phyloP scores from a whole-genome alignment of 2,888 invertebrate genomes.

The Drosophila dives region DNA sequence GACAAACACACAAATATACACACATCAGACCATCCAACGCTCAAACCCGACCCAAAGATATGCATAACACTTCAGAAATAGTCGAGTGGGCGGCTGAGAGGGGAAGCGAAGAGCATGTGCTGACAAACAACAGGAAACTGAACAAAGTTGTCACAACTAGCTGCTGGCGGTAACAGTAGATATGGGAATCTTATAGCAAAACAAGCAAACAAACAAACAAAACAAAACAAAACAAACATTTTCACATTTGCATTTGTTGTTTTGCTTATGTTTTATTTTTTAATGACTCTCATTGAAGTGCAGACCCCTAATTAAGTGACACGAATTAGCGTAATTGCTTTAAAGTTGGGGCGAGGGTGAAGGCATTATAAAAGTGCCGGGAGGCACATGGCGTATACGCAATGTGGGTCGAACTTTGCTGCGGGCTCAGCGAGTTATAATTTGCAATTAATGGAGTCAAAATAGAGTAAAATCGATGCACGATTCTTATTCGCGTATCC shows the following conservation, averaged over 20 bases:
- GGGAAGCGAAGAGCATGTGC: slow-evolving; percentile 31
- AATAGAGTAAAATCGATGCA: slow-evolving; percentile 47
- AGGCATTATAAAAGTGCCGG: background rate
- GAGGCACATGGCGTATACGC: slow-evolving; percentile 54
- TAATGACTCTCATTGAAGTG: background rate
- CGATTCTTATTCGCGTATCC: slow-evolving; percentile 31
- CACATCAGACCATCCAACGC: background rate
- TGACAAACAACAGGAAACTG: slow-evolving; percentile 56
- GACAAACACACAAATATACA: slow-evolving; percentile 14
- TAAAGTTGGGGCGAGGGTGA: slow-evolving; percentile 37
- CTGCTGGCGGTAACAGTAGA: slow-evolving; percentile 32
- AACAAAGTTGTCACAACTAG: slow-evolving; percentile 60
- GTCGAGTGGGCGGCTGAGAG: slow-evolving; percentile 1
- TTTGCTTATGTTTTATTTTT: slow-evolving; percentile 23
- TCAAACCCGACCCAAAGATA: slow-evolving; percentile 15
- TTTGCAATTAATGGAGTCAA: slow-evolving; percentile 43
- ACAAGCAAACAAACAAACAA: background rate
- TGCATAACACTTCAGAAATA: slow-evolving; percentile 43
- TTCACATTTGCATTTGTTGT: slow-evolving; percentile 31
- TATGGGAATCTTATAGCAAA: slow-evolving; percentile 40
- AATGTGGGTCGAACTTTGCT: slow-evolving; percentile 12
- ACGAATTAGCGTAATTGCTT: slow-evolving; percentile 72
- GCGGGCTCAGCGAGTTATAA: slow-evolving; percentile 28
- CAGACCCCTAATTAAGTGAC: slow-evolving; percentile 62
- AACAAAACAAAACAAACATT: slow-evolving; percentile 7